Evolutionary conservation across 2,888 invertebrate species (phyloP), one percentile per base, ranked within the genome.

Genomic region (Ormyrus rosae): DNA sequence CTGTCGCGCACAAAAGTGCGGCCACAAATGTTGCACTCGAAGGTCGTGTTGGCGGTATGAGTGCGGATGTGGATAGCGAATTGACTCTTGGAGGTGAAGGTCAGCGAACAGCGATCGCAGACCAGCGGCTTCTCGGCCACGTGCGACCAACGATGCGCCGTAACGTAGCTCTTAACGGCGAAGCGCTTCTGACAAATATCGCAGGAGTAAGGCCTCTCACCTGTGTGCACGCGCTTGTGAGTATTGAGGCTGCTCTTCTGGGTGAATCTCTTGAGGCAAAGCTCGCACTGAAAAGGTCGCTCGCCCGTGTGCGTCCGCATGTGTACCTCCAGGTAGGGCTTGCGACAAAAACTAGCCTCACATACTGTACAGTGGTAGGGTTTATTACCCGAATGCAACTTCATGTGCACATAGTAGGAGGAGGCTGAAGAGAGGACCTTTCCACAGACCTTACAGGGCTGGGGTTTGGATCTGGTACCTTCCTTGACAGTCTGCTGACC

Each of bases 371-470:
- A 96, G 87, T 94, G 94, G 91, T 95, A 96, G 82, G 96, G 96
- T 90, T 96, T 96, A 89, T 94, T 95, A 85, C 95, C 94, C 46
- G 96, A 96, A 91, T 96, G 96, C 84, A 95, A 92, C 91, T 96
- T 96, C 95, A 96, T 95, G 91, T 96, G 96, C 86, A 96, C 96
- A 89, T 96, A 95, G 89, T 95, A 95, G 84, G 95, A 95, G 61
- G 95, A 95, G 80, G 95, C 94, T 11, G 95, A 95, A 76, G 95
- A 95, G 83, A 96, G 91, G 82, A 95, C 94, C 92, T 95, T 95
- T 79, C 95, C 95, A 90, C 96, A 96, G 81, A 95, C 93, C 92
- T 95, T 95, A 91, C 96, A 96, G 83, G 94, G 94, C 89, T 96
- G 95, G 64, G 95, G 94, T 87, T 95, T 95, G 79, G 93, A 93